Percentiles rank a stretch among this genome's conserved stretches.
phyloP scores from a whole-genome alignment of 2,113 vertebrate genomes.

The Aspidoscelis tigris region DNA sequence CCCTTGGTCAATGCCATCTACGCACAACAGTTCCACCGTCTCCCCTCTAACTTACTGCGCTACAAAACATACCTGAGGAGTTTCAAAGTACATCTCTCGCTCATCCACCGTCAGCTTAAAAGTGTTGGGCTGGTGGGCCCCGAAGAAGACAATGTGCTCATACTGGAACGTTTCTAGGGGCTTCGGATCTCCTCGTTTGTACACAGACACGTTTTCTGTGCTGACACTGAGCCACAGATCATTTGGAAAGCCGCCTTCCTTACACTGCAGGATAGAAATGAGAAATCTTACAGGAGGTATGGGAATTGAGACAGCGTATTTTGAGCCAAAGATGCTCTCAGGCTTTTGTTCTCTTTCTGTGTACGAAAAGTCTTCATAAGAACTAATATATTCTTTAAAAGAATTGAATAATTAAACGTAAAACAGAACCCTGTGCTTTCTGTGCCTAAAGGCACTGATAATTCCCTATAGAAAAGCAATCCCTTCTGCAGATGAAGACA shows the following conservation, averaged over 20 bases:
- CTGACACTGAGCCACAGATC: constrained; percentile 90
- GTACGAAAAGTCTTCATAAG: not conserved
- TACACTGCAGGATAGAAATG: constrained; percentile 79
- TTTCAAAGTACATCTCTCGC: constrained; percentile 93
- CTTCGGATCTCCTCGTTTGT: constrained; percentile 87
- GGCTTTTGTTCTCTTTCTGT: not conserved
- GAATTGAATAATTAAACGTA: not conserved
- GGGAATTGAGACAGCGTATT: constrained; percentile 3
- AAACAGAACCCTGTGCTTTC: not conserved
- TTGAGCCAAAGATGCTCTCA: not conserved
- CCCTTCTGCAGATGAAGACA: not conserved
- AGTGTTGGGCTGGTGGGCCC: constrained; percentile 86
- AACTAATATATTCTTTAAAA: not conserved
- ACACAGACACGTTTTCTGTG: constrained; percentile 87
- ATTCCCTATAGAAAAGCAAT: not conserved
- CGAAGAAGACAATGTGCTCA: constrained; percentile 89
- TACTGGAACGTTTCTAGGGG: constrained; percentile 89
- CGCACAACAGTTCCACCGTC: too few species aligned
- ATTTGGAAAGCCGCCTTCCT: constrained; percentile 92
- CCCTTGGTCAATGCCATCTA: too few species aligned
- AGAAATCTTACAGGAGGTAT: not conserved
- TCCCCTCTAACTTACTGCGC: not conserved
- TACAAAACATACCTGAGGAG: constrained; percentile 81
- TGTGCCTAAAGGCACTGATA: too few species aligned
- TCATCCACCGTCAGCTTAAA: constrained; percentile 95